Evolutionary conservation across 2,797 vertebrate genomes (phyloP).

Genomic region (Aphelocoma californica): DNA sequence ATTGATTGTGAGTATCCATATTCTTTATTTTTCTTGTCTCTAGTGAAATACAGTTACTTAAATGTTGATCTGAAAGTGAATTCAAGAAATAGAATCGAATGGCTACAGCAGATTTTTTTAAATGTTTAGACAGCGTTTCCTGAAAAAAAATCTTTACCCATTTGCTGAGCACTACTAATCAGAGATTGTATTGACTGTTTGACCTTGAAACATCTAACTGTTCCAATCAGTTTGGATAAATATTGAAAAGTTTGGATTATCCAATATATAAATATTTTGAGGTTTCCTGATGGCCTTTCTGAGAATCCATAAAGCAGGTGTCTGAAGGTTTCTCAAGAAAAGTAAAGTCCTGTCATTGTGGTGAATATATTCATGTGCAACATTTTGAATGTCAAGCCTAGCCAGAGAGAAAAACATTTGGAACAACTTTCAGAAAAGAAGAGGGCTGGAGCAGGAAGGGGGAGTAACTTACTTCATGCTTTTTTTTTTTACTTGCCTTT

Average conservation of each 20-base stretch:
- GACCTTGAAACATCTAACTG: background rate
- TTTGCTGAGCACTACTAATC: background rate
- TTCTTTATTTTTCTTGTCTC: background rate
- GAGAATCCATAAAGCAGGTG: background rate
- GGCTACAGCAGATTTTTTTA: background rate
- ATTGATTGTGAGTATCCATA: background rate
- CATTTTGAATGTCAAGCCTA: background rate
- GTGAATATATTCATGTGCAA: background rate
- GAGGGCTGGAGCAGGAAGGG: background rate
- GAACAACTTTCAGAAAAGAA: background rate
- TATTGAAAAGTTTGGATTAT: background rate
- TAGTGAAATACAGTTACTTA: background rate
- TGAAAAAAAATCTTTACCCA: background rate
- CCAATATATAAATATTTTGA: background rate
- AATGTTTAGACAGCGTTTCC: background rate
- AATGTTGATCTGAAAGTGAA: background rate
- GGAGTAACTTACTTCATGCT: background rate
- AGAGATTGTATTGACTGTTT: background rate
- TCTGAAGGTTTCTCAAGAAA: background rate
- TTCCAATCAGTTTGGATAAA: background rate
- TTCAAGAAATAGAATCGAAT: background rate
- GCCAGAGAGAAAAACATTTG: background rate
- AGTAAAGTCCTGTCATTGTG: background rate
- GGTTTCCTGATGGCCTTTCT: background rate
- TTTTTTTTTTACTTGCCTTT: background rate